Percentiles rank a stretch among this genome's conserved stretches.
phyloP scores from a whole-genome alignment of 2,888 invertebrate species.

The Meteorus cinctellus region DNA sequence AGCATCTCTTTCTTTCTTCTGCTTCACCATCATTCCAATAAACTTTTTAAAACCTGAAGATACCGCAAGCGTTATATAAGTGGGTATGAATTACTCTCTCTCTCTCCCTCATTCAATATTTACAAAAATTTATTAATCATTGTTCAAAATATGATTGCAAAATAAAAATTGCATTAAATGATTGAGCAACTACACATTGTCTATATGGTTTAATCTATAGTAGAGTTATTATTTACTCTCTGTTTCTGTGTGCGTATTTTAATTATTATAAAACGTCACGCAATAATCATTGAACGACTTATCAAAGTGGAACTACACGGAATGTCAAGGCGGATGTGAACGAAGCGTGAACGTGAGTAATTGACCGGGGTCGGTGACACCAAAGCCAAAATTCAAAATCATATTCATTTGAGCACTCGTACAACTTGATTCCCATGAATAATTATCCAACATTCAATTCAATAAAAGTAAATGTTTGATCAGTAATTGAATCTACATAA shows the following conservation, averaged over 20 bases:
- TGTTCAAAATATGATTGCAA: neutral
- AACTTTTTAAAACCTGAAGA: conserved; percentile 34
- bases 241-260: neutral
- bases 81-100: neutral
- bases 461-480: neutral
- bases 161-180: neutral
- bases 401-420: neutral
- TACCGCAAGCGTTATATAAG: neutral
- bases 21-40: conserved; percentile 26
- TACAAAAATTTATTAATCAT: too few relatives aligned
- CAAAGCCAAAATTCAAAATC: neutral
- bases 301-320: neutral
- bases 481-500: neutral
- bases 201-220: neutral
- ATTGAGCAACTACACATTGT: neutral
- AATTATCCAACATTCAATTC: neutral
- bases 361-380: conserved; percentile 6
- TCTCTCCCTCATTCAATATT: neutral
- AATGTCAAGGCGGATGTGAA: conserved; percentile 23
- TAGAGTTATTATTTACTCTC: neutral
- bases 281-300: neutral
- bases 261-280: neutral
- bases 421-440: neutral
- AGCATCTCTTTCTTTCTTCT: neutral
- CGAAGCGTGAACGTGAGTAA: conserved; percentile 15